These are phyloP conservation scores for Tipula lateralis DNA, from an alignment of 2,888 invertebrate species.

Conservation along the genomic window DNA sequence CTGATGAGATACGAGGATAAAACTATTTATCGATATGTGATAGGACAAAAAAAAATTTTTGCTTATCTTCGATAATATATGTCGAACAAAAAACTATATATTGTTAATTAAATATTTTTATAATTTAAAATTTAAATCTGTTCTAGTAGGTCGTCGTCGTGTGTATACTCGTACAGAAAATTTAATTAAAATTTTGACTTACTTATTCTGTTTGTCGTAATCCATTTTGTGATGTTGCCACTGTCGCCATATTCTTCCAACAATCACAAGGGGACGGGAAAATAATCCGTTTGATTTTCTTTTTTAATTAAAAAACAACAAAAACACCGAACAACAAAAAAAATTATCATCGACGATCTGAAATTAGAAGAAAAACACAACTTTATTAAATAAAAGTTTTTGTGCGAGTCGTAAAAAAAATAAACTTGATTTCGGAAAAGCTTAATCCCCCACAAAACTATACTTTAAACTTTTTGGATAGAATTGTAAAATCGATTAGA, in stretches of 20 bases:
- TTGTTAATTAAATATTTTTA: not conserved
- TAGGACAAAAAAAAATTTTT: not conserved
- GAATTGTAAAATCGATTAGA: not conserved
- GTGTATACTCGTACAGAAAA: not conserved
- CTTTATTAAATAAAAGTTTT: not conserved
- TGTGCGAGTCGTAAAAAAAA: not conserved
- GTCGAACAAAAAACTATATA: not conserved
- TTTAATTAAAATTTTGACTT: not conserved
- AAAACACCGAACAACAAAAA: no score
- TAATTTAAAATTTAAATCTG: not conserved
- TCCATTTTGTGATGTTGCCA: conserved; percentile 12
- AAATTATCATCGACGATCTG: not conserved
- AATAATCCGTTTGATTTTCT: not conserved
- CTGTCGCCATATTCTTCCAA: not conserved
- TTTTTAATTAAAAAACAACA: not conserved
- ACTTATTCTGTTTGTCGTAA: conserved; percentile 19
- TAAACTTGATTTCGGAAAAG: not conserved
- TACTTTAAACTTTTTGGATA: not conserved
- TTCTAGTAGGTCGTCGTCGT: not conserved
- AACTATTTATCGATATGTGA: not conserved
- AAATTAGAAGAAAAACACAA: not conserved
- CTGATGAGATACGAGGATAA: not conserved
- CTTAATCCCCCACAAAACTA: not conserved
- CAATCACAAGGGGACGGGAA: not conserved
- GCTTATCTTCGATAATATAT: not conserved